These are phyloP conservation scores for Sebastolobus altivelis DNA, from an alignment of 2,797 vertebrate species.

Conservation along the genomic window DNA sequence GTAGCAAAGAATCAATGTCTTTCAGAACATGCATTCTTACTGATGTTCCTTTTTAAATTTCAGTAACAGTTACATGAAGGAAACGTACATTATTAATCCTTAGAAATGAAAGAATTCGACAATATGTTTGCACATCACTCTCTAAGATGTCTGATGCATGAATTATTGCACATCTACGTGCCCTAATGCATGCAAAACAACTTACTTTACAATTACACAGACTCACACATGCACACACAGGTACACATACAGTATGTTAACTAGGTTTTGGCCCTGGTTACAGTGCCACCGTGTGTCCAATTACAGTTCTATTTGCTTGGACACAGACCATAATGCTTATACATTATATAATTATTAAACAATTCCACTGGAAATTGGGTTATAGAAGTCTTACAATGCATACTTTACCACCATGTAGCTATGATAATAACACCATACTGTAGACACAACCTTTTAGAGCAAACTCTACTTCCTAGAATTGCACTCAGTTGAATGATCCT, in stretches of 20 bases:
- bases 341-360: not conserved
- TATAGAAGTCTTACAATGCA: not conserved
- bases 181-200: not conserved
- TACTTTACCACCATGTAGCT: not conserved
- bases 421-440: not conserved
- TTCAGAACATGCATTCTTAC: not conserved
- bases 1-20: not conserved
- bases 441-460: not conserved
- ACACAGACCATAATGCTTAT: not conserved
- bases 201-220: not conserved
- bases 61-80: no score
- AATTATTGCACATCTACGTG: not conserved
- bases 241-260: not conserved
- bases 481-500: constrained; percentile 5
- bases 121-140: not conserved
- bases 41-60: not conserved
- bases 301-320: constrained; percentile 5
- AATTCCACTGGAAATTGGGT: not conserved
- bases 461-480: not conserved
- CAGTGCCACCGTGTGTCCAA: constrained; percentile 33
- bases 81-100: not conserved
- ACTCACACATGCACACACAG: not conserved
- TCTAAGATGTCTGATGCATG: not conserved
- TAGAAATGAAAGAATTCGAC: not conserved
- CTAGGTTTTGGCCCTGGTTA: not conserved